A percentile compares a stretch with the other conserved stretches of the same genome.
Conservation (phyloP, 2,797 vertebrate species). For the Scyliorhinus canicula region DNA sequence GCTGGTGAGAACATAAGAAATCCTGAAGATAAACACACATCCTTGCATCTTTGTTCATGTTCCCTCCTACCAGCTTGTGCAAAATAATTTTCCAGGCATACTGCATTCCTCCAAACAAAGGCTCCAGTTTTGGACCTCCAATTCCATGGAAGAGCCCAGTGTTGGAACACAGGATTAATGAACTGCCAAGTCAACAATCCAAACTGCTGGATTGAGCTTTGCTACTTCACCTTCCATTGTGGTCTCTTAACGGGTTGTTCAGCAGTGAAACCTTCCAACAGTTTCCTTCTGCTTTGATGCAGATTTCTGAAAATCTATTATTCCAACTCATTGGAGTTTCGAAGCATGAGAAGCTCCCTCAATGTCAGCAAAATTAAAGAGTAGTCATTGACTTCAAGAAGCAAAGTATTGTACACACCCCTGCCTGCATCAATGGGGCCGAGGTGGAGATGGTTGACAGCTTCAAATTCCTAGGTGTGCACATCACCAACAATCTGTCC, state of each 20-base stretch:
- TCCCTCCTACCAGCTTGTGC: not conserved
- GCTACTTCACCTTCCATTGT: not conserved
- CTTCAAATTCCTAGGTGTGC: too few relatives aligned
- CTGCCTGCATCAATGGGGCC: too few relatives aligned
- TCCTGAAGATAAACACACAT: not conserved
- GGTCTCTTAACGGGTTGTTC: not conserved
- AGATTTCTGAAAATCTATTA: not conserved
- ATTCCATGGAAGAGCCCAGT: not conserved
- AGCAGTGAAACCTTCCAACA: not conserved
- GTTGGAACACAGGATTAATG: not conserved
- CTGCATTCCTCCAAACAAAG: not conserved
- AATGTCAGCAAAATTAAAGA: too few relatives aligned
- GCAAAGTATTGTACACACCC: too few relatives aligned
- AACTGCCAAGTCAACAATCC: not conserved
- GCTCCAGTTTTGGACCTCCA: not conserved
- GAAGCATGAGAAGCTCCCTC: too few relatives aligned
- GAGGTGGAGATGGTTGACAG: too few relatives aligned
- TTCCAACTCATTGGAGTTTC: not conserved
- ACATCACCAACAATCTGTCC: too few relatives aligned
- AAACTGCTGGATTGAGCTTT: not conserved
- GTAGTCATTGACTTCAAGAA: too few relatives aligned
- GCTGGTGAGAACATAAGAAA: not conserved
- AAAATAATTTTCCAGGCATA: not conserved
- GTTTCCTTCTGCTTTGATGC: not conserved
- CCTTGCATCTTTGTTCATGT: not conserved